Evolutionary conservation across 2,797 vertebrate genomes (phyloP).

Genomic region (Setipinna tenuifilis): DNA sequence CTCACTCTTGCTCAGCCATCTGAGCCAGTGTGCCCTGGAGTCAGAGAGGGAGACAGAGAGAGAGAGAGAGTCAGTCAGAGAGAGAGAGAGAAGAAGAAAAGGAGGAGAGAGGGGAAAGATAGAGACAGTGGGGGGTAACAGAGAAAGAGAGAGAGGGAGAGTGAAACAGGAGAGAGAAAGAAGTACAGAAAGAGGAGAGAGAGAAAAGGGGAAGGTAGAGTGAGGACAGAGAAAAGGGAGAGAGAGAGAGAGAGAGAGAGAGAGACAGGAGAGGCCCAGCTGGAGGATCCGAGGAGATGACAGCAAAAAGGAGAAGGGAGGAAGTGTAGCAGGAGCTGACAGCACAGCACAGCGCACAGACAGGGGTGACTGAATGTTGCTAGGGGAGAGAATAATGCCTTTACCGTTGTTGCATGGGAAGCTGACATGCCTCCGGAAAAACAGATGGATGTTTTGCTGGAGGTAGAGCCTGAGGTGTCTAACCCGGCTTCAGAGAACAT

Average conservation of each 20-base stretch:
- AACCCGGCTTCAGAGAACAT: no score
- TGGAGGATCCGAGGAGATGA: background rate
- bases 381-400: background rate
- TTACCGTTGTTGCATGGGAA: background rate
- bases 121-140: no score
- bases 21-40: slow-evolving; percentile 41
- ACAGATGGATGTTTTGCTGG: background rate
- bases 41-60: slow-evolving; percentile 21
- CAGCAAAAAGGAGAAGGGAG: background rate
- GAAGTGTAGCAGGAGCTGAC: background rate
- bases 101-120: background rate
- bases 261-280: background rate
- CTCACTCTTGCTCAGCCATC: slow-evolving; percentile 29
- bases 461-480: no score
- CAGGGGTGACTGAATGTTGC: background rate
- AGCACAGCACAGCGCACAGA: background rate
- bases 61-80: slow-evolving; percentile 34
- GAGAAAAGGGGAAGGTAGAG: no score
- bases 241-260: slow-evolving; percentile 8
- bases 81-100: background rate
- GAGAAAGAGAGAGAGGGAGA: no score
- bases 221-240: no score
- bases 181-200: no score
- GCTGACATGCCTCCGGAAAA: background rate
- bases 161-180: no score